Evolutionary conservation across 2,888 invertebrate species (phyloP).

Genomic region (Drepana falcataria): DNA sequence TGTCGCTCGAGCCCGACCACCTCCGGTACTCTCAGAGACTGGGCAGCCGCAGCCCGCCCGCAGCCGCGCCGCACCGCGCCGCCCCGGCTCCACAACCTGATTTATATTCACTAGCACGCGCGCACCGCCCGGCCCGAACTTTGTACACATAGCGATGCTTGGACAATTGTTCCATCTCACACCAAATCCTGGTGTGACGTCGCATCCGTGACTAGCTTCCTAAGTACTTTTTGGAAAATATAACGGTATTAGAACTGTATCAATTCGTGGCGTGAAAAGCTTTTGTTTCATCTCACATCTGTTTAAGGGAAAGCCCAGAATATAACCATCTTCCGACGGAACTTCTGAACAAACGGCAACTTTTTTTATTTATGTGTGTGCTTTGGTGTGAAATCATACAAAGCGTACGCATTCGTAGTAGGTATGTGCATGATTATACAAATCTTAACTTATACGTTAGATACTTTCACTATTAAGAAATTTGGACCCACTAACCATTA

Average conservation of each 20-base stretch:
- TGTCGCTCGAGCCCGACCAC: constrained; percentile 45
- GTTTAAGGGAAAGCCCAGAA: background rate
- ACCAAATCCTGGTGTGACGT: constrained; percentile 43
- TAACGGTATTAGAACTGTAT: constrained; percentile 12
- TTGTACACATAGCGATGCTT: constrained; percentile 37
- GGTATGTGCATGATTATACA: background rate
- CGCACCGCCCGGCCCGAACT: constrained; percentile 31
- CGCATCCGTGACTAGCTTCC: constrained; percentile 19
- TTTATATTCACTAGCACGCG: constrained; percentile 50
- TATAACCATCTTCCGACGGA: background rate
- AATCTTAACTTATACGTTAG: background rate
- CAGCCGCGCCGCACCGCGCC: constrained; percentile 26
- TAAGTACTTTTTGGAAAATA: constrained; percentile 19
- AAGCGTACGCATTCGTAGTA: too few species aligned
- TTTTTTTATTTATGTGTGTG: too few species aligned
- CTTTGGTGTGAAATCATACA: too few species aligned
- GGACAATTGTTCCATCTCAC: constrained; percentile 27
- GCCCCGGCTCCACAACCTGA: constrained; percentile 42
- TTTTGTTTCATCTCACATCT: background rate
- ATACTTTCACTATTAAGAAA: background rate
- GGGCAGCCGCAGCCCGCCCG: constrained; percentile 29
- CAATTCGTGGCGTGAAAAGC: background rate
- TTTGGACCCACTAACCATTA: background rate
- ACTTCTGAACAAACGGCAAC: too few species aligned
- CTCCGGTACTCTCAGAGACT: constrained; percentile 41